A percentile compares a stretch with the other conserved stretches of the same genome.
These are phyloP conservation scores for Glossophaga mutica DNA, from an alignment of 2,797 vertebrate genomes.

Conservation along the genomic window DNA sequence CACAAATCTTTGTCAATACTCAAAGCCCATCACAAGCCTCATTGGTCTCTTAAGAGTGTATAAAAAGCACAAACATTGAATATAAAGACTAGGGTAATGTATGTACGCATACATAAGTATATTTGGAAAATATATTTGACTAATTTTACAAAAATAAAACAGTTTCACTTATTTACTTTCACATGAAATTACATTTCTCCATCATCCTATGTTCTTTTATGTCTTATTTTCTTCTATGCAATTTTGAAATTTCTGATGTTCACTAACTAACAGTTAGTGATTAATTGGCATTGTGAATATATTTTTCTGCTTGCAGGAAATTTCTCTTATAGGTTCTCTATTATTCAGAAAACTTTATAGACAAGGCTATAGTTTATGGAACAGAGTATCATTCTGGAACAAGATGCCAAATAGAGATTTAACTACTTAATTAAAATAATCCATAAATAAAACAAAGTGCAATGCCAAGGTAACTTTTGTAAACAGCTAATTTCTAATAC, in stretches of 20 bases:
- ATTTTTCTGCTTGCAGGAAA: not conserved
- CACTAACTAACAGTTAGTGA: not conserved
- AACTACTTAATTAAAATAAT: slow-evolving; percentile 37
- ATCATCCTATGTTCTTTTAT: not conserved
- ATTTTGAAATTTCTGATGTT: not conserved
- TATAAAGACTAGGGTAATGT: not conserved
- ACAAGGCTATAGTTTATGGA: slow-evolving; percentile 39
- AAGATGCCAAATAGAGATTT: slow-evolving; percentile 41
- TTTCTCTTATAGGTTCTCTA: not conserved
- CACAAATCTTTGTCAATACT: not conserved
- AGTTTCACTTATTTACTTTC: not conserved
- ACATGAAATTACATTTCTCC: not conserved
- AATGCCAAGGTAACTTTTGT: slow-evolving; percentile 8
- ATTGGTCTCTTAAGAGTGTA: not conserved
- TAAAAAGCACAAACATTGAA: not conserved
- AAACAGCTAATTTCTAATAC: not conserved
- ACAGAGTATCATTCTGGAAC: not conserved
- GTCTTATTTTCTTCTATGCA: not conserved
- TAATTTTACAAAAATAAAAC: not conserved
- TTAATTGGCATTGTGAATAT: not conserved
- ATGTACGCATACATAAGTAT: not conserved
- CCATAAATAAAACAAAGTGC: slow-evolving; percentile 49
- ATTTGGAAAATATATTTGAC: not conserved
- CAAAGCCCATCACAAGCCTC: not conserved
- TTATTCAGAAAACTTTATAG: slow-evolving; percentile 6